Evolutionary conservation across 2,113 vertebrate genomes (phyloP).

Genomic region (Scalopus aquaticus): DNA sequence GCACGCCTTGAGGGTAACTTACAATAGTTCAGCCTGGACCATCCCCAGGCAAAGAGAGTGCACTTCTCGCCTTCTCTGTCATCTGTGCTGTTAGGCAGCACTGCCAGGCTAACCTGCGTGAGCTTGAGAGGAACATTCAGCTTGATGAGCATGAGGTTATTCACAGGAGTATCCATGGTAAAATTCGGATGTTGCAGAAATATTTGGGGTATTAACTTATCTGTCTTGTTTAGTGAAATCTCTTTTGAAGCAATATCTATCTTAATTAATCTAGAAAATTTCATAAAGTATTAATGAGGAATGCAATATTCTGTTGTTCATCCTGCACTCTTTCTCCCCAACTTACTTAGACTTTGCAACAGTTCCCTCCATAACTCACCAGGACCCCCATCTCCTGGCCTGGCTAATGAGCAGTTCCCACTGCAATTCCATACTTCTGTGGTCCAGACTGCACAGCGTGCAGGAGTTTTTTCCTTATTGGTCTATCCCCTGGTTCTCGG

Average conservation of each 20-base stretch:
- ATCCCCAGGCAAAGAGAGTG: constrained; percentile 40
- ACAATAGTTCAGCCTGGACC: not conserved
- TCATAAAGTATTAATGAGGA: not conserved
- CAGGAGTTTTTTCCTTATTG: not conserved
- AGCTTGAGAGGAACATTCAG: not conserved
- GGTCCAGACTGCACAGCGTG: not conserved
- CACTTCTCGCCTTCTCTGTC: not conserved
- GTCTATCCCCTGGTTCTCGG: not conserved
- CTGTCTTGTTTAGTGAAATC: not conserved
- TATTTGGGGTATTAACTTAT: not conserved
- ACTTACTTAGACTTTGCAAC: not conserved
- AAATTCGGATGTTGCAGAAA: constrained; percentile 32
- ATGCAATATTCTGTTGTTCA: not conserved
- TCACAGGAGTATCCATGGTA: not conserved
- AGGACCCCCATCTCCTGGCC: not conserved
- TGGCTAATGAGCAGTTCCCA: not conserved
- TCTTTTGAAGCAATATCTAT: not conserved
- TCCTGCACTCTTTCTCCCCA: not conserved
- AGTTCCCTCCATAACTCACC: not conserved
- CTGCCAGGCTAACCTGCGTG: not conserved
- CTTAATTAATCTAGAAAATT: not conserved
- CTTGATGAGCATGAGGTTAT: constrained; percentile 52
- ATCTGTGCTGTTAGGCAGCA: not conserved
- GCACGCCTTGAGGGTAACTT: not conserved
- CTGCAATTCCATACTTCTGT: not conserved